These are phyloP conservation scores for Exocentrus adspersus DNA, from an alignment of 2,888 invertebrate species.

Conservation along the genomic window DNA sequence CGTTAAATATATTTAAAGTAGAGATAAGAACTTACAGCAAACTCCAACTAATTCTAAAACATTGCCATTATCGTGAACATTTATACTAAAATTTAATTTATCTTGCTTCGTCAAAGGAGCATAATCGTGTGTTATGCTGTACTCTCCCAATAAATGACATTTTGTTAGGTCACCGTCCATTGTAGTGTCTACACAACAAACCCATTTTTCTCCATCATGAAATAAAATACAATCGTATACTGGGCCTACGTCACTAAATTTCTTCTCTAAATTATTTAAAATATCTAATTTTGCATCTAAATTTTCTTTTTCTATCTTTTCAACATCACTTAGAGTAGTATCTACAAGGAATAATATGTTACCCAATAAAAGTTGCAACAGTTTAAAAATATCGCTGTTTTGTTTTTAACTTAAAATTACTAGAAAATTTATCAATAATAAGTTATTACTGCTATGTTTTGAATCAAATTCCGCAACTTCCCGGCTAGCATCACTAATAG, in stretches of 20 bases:
- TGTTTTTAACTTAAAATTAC: background rate
- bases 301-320: constrained; percentile 89
- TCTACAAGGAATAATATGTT: constrained; percentile 14
- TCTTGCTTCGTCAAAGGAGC: constrained; percentile 80
- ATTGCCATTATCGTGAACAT: constrained; percentile 91
- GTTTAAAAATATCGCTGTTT: too few species aligned
- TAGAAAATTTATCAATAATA: background rate
- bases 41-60: constrained; percentile 92
- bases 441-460: constrained; percentile 39
- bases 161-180: constrained; percentile 83
- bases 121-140: constrained; percentile 81
- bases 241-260: constrained; percentile 86
- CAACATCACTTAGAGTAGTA: constrained; percentile 64
- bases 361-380: constrained; percentile 1
- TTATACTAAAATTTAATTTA: constrained; percentile 87
- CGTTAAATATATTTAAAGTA: background rate
- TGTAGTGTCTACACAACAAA: constrained; percentile 85
- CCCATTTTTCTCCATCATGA: constrained; percentile 92
- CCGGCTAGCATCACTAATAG: constrained; percentile 81
- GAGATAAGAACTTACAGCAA: constrained; percentile 78
- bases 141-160: constrained; percentile 84
- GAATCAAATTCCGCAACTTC: constrained; percentile 80
- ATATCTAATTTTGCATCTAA: constrained; percentile 87
- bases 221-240: constrained; percentile 94
- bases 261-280: constrained; percentile 85